Evolutionary conservation across 2,797 vertebrate genomes (phyloP).

Genomic region (Limnodromus scolopaceus): DNA sequence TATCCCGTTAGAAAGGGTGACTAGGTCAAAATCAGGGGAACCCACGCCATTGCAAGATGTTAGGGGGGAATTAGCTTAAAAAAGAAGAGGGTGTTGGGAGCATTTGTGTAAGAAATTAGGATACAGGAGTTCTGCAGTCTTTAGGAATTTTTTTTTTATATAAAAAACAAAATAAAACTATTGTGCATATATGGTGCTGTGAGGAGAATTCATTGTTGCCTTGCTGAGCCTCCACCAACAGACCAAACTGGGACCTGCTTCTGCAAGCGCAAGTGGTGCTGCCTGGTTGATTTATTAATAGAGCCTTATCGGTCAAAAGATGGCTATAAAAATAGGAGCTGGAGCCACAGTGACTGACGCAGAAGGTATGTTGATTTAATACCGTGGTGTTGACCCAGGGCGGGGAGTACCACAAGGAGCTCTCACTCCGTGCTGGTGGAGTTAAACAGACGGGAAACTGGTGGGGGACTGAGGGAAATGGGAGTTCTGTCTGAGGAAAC

Average conservation of each 20-base stretch:
- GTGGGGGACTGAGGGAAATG: background rate
- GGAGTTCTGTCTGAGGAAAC: background rate
- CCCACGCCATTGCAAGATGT: background rate
- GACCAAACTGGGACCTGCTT: background rate
- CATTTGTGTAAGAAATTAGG: slow-evolving; percentile 29
- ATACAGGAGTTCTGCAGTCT: slow-evolving; percentile 37
- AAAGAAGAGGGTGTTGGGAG: slow-evolving; percentile 22
- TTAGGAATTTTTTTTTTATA: slow-evolving; percentile 70
- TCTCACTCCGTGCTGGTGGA: fast-evolving
- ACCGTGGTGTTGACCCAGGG: background rate
- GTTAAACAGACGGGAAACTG: background rate
- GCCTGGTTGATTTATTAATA: background rate
- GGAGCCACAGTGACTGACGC: background rate
- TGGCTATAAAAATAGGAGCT: background rate
- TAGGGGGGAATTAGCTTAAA: slow-evolving; percentile 55
- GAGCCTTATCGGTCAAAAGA: background rate
- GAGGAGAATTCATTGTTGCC: background rate
- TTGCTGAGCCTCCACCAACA: background rate
- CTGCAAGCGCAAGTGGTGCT: background rate
- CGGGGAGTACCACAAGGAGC: background rate
- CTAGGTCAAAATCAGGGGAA: slow-evolving; percentile 43
- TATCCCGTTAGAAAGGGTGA: slow-evolving; percentile 24
- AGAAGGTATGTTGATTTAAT: slow-evolving; percentile 13
- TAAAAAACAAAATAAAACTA: slow-evolving; percentile 69
- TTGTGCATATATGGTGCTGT: slow-evolving; percentile 56